Conservation (phyloP, 2,113 vertebrate genomes). For the Carettochelys insculpta region DNA sequence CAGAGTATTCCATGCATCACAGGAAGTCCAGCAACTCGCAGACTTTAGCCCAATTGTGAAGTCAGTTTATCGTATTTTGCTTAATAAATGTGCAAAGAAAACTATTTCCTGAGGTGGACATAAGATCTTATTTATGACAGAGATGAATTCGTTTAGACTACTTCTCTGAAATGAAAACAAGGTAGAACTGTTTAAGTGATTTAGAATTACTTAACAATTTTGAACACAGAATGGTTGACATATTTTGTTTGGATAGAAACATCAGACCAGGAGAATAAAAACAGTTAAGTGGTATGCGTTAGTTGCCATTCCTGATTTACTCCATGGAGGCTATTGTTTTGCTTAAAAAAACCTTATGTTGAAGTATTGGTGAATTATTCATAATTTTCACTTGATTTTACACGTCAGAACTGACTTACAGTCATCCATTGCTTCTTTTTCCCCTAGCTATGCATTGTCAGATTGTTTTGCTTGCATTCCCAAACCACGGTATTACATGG, state of each 20-base stretch:
- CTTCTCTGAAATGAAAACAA: background rate
- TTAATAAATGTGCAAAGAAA: background rate
- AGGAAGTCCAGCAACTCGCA: background rate
- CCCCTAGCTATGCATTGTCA: background rate
- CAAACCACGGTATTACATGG: background rate
- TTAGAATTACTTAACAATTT: background rate
- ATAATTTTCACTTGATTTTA: constrained; percentile 12
- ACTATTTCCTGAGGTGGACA: background rate
- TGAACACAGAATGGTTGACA: background rate
- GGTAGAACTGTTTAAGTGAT: background rate
- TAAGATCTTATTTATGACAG: background rate
- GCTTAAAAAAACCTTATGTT: background rate
- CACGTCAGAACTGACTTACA: background rate
- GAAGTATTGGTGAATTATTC: constrained; percentile 14
- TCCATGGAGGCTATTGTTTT: background rate
- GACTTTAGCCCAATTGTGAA: background rate
- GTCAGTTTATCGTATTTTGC: background rate
- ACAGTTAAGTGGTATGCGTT: background rate
- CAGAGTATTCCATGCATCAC: accelerated
- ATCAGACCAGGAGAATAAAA: background rate
- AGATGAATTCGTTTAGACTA: background rate
- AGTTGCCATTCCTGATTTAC: background rate
- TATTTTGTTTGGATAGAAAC: background rate
- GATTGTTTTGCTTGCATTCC: background rate
- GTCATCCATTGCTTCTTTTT: background rate